These are phyloP conservation scores for Pogonomyrmex californicus DNA, from an alignment of 1,140 invertebrate genomes.

Conservation along the genomic window DNA sequence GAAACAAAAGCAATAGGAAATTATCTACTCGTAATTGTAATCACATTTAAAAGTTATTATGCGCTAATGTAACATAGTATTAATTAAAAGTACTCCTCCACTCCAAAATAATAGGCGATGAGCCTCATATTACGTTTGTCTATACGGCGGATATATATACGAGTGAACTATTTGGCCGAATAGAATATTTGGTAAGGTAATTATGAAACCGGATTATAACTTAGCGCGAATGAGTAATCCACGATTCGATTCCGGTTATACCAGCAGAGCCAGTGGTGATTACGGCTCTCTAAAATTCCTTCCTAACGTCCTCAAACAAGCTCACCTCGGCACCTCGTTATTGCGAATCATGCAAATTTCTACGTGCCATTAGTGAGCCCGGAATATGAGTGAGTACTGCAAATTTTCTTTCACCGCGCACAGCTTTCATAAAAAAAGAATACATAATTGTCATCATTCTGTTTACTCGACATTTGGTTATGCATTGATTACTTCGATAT, in stretches of 20 bases:
- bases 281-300: slow-evolving; percentile 42
- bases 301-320: slow-evolving; percentile 55
- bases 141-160: background rate
- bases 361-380: slow-evolving; percentile 19
- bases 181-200: slow-evolving; percentile 51
- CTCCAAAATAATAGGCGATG: background rate
- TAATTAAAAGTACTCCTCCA: slow-evolving; percentile 6
- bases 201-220: slow-evolving; percentile 54
- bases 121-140: slow-evolving; percentile 6
- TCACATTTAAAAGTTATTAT: slow-evolving; percentile 2
- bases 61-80: background rate
- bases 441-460: background rate
- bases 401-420: background rate
- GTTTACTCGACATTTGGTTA: background rate
- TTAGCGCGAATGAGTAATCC: slow-evolving; percentile 42
- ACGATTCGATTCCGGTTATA: slow-evolving; percentile 40
- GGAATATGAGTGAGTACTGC: background rate
- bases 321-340: slow-evolving; percentile 59
- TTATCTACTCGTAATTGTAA: background rate
- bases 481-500: background rate
- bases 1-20: background rate
- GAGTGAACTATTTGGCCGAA: slow-evolving; percentile 29
- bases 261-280: slow-evolving; percentile 51
- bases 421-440: background rate
- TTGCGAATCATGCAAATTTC: slow-evolving; percentile 71